Conservation (phyloP, 2,113 vertebrate species). For the Rhinoderma darwinii region DNA sequence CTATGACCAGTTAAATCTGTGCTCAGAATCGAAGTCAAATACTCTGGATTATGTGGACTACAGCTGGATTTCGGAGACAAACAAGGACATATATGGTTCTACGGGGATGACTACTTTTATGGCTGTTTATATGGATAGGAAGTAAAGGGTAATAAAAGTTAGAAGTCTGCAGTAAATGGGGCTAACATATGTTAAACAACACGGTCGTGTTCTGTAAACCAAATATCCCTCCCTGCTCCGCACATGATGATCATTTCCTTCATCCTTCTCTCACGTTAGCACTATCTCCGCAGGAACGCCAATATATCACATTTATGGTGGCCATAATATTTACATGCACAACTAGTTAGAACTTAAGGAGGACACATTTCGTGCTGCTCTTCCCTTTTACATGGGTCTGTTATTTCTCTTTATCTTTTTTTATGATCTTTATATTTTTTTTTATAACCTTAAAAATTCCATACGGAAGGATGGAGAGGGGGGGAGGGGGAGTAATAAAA, state of each 20-base stretch:
- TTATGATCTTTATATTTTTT: constrained; percentile 19
- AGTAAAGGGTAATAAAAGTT: constrained; percentile 36
- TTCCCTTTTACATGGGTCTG: constrained; percentile 20
- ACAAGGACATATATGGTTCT: not conserved
- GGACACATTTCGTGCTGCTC: constrained; percentile 15
- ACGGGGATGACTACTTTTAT: constrained; percentile 40
- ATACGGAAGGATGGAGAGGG: constrained; percentile 35
- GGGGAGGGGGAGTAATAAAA: constrained; percentile 59
- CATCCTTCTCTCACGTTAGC: constrained; percentile 18
- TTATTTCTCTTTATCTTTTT: constrained; percentile 46
- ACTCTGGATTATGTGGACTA: not conserved
- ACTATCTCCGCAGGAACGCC: constrained; percentile 26
- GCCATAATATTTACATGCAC: constrained; percentile 55
- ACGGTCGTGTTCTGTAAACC: constrained; percentile 25
- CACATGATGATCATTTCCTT: constrained; percentile 19
- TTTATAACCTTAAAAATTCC: constrained; percentile 9
- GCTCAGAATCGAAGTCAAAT: not conserved
- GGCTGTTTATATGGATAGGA: constrained; percentile 43
- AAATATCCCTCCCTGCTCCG: not conserved
- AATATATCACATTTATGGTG: constrained; percentile 47
- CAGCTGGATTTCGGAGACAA: not conserved
- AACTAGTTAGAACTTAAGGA: constrained; percentile 33
- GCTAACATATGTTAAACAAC: constrained; percentile 45
- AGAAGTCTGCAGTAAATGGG: constrained; percentile 30
- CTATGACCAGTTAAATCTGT: not conserved